Evolutionary conservation across 2,888 invertebrate species (phyloP).

Genomic region (Latrodectus hesperus): DNA sequence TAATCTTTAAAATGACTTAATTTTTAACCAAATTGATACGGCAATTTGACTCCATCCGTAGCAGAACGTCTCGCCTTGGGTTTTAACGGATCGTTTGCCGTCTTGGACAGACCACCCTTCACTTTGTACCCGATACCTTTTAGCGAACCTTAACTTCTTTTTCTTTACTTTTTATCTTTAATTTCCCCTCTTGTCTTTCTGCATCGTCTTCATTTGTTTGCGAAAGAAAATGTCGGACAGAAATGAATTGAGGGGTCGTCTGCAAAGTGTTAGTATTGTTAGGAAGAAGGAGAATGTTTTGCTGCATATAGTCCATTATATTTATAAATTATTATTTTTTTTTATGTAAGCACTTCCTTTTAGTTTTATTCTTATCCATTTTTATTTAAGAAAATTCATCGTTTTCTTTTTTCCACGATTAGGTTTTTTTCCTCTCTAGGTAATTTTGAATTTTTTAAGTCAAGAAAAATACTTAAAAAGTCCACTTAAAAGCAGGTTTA

Average conservation of each 20-base stretch:
- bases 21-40: slow-evolving; percentile 68
- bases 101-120: slow-evolving; percentile 23
- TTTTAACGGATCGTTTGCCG: slow-evolving; percentile 52
- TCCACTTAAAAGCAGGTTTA: too few relatives aligned
- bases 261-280: background rate
- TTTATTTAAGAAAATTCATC: too few relatives aligned
- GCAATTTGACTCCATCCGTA: slow-evolving; percentile 36
- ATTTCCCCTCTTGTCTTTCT: background rate
- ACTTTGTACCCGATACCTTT: slow-evolving; percentile 16
- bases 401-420: too few relatives aligned
- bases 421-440: too few relatives aligned
- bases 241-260: background rate
- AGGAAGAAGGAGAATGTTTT: too few relatives aligned
- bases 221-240: background rate
- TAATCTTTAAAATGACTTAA: slow-evolving; percentile 66
- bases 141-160: slow-evolving; percentile 1
- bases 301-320: too few relatives aligned
- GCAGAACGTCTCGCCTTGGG: slow-evolving; percentile 8
- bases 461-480: too few relatives aligned
- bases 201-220: slow-evolving; percentile 29
- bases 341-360: too few relatives aligned
- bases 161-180: background rate
- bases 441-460: too few relatives aligned
- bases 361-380: too few relatives aligned
- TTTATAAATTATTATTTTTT: too few relatives aligned